Conservation (phyloP, 2,888 invertebrate genomes). For the Choristoneura rosaceana region DNA sequence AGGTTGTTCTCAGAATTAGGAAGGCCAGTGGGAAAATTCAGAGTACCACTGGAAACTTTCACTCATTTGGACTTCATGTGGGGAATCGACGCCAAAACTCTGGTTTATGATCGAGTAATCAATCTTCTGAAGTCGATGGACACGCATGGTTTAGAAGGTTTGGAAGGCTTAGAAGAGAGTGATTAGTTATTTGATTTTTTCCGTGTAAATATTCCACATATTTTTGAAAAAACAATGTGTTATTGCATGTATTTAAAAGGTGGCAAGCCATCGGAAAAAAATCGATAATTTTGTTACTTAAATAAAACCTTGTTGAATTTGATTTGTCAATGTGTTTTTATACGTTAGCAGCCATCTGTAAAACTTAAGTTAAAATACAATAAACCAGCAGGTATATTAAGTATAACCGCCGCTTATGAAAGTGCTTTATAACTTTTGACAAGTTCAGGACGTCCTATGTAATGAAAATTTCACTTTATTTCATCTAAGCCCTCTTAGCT, state of each 20-base stretch:
- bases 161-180: background rate
- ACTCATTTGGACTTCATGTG: constrained; percentile 90
- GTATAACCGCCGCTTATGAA: background rate
- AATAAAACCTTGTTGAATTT: background rate
- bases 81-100: constrained; percentile 85
- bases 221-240: too few relatives aligned
- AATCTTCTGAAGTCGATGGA: constrained; percentile 78
- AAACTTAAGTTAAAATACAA: background rate
- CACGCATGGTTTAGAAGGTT: constrained; percentile 44
- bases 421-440: background rate
- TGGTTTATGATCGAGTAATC: constrained; percentile 86
- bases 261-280: background rate
- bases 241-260: background rate
- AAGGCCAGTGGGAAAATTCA: constrained; percentile 83
- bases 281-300: background rate
- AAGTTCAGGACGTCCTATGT: background rate
- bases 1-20: constrained; percentile 81
- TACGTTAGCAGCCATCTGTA: background rate
- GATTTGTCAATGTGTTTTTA: background rate
- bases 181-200: background rate
- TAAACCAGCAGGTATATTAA: background rate
- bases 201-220: background rate
- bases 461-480: background rate
- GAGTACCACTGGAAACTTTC: constrained; percentile 84
- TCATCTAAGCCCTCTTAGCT: background rate